phyloP scores from a whole-genome alignment of 2,113 vertebrate species.

The Solenodon paradoxus region DNA sequence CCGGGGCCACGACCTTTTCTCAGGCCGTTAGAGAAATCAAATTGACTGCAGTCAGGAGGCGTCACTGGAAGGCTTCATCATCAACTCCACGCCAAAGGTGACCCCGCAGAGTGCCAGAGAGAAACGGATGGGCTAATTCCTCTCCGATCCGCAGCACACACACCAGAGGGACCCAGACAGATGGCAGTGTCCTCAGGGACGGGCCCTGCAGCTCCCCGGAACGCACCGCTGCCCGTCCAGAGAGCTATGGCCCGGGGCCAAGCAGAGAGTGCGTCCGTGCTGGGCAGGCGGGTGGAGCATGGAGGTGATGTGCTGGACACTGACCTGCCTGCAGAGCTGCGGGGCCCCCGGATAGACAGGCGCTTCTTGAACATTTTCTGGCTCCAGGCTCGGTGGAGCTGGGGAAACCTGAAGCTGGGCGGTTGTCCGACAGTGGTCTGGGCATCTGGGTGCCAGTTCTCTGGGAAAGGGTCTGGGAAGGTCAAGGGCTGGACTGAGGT shows the following conservation, averaged over 20 bases:
- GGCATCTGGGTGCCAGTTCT: neutral
- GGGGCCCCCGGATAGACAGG: neutral
- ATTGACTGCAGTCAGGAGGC: neutral
- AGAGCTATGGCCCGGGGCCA: neutral
- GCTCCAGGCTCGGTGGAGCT: neutral
- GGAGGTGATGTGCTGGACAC: neutral
- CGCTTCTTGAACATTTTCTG: neutral
- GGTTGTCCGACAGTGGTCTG: neutral
- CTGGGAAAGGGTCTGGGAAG: neutral
- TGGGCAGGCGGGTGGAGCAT: neutral
- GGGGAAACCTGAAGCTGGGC: neutral
- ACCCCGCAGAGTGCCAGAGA: neutral
- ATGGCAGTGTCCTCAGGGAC: neutral
- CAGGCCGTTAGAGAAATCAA: neutral
- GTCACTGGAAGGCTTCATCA: neutral
- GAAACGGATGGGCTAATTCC: neutral
- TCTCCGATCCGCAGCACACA: rapidly evolving
- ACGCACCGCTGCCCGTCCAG: rapidly evolving
- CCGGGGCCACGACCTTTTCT: constrained; percentile 12
- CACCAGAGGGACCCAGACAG: rapidly evolving
- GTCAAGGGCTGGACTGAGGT: neutral
- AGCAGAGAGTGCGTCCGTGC: rapidly evolving
- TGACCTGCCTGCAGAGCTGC: neutral
- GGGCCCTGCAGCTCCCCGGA: rapidly evolving
- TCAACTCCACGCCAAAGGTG: neutral